These are phyloP conservation scores for Melanchra persicariae DNA, from an alignment of 2,888 invertebrate genomes.

Conservation along the genomic window DNA sequence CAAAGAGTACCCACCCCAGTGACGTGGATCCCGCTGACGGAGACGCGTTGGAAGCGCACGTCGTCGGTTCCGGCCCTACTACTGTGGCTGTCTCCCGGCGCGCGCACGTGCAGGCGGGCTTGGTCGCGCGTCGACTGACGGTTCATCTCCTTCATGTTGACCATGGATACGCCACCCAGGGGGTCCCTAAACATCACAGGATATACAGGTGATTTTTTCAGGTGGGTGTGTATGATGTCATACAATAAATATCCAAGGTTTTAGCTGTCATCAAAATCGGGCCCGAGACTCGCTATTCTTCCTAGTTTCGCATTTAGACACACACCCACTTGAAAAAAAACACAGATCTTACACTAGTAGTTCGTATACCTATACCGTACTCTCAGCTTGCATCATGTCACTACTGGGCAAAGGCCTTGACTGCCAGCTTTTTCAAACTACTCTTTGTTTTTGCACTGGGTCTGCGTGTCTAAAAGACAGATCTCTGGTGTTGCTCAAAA, in stretches of 20 bases:
- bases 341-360: too few species aligned
- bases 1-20: slow-evolving; percentile 93
- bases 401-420: too few species aligned
- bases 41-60: slow-evolving; percentile 97
- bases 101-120: slow-evolving; percentile 69
- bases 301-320: too few species aligned
- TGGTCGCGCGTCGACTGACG: slow-evolving; percentile 54
- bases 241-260: too few species aligned
- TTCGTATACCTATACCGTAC: too few species aligned
- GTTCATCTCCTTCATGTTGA: slow-evolving; percentile 8
- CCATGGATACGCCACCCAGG: neutral
- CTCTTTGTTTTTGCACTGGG: neutral
- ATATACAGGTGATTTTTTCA: neutral
- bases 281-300: too few species aligned
- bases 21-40: slow-evolving; percentile 97
- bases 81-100: slow-evolving; percentile 72
- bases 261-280: too few species aligned
- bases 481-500: too few species aligned
- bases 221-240: too few species aligned
- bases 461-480: too few species aligned
- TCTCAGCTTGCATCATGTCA: too few species aligned
- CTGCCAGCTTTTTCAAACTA: neutral
- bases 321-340: too few species aligned
- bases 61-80: slow-evolving; percentile 71
- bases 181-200: slow-evolving; percentile 10